Base-by-base conservation (phyloP, 2,113 vertebrate species). In the Mohoua ochrocephala region DNA sequence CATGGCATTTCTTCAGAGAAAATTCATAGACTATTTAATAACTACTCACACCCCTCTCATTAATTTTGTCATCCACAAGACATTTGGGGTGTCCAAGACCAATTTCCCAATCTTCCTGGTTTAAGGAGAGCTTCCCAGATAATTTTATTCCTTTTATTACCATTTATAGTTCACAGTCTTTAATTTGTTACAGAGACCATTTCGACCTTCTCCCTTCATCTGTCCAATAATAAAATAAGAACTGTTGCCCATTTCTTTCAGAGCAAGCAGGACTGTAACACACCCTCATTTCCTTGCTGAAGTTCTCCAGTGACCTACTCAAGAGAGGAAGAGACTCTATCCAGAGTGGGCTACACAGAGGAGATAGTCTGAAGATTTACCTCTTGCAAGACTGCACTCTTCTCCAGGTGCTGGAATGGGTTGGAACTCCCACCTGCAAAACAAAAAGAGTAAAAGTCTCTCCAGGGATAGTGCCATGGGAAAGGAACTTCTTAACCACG, bases 351-450 rank as follows among this genome's bases (percentile, higher is more conserved):
- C 6, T 13, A 52, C 57, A 44, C 5, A 45, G 39, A 69, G 41
- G 15, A 80, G 14, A 71, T 15, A 2, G 4, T 37, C 16, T 52
- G n/a, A 42, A 33, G 33, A 97, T 93, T 98, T 97, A 98, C 98
- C 98, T 98, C 98, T 95, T 98, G 98, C 53, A 98, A 96, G 21
- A 98, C 98, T 18, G 98, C 97, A 78, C 98, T 98, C 93, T 98
- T 98, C 97, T 98, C 98, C 61, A 98, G 91, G 86, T 98, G 98
- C 81, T 98, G 98, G 93, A 98, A 98, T 2, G 98, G 98, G 85
- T 98, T 98, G 91, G 98, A 98, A 82, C 87, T 97, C 76, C 98
- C 98, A 93, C 98, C 98, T 98, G 87, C 70, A 71, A 96, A 63
- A 84, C 4, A 93, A 47, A 88, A 47, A 50, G 7, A 93, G 27